phyloP scores from a whole-genome alignment of 2,797 vertebrate genomes.

The Macropodus opercularis region DNA sequence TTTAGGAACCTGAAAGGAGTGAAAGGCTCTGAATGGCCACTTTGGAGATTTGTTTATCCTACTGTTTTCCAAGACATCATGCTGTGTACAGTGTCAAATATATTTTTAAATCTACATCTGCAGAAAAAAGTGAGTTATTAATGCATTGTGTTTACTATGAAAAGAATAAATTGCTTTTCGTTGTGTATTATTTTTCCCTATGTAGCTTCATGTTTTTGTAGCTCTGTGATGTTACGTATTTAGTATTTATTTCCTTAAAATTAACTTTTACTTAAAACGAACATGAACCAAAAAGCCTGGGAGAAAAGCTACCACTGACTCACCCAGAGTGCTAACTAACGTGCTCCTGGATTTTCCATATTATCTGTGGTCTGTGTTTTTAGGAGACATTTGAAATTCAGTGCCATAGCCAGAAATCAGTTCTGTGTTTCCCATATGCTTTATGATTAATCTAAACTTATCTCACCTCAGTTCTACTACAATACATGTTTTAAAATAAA shows the following conservation, averaged over 20 bases:
- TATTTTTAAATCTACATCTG: conserved; percentile 77
- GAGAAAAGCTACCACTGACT: conserved; percentile 65
- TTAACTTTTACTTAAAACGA: conserved; percentile 66
- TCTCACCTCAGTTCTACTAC: conserved; percentile 1
- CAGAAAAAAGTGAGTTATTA: conserved; percentile 66
- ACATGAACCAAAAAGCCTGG: conserved; percentile 74
- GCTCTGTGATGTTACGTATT: conserved; percentile 70
- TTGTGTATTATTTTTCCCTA: conserved; percentile 41
- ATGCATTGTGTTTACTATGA: conserved; percentile 79
- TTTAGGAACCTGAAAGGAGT: conserved; percentile 46
- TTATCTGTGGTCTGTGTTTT: conserved; percentile 31
- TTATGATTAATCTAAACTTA: neutral
- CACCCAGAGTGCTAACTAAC: conserved; percentile 36
- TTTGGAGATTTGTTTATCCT: conserved; percentile 52
- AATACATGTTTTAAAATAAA: conserved; percentile 6
- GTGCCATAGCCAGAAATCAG: conserved; percentile 51
- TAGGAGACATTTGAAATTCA: conserved; percentile 36
- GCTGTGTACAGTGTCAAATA: conserved; percentile 76
- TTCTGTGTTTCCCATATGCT: conserved; percentile 11
- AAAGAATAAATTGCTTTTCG: conserved; percentile 72
- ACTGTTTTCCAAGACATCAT: conserved; percentile 57
- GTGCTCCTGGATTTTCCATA: conserved; percentile 24
- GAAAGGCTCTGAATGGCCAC: conserved; percentile 54
- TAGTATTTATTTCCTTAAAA: conserved; percentile 78
- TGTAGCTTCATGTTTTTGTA: conserved; percentile 50